Percentiles rank a stretch among this genome's conserved stretches.
Conservation (phyloP, 64 coral and sea anemone genomes). For the Astreopora myriophthalma region DNA sequence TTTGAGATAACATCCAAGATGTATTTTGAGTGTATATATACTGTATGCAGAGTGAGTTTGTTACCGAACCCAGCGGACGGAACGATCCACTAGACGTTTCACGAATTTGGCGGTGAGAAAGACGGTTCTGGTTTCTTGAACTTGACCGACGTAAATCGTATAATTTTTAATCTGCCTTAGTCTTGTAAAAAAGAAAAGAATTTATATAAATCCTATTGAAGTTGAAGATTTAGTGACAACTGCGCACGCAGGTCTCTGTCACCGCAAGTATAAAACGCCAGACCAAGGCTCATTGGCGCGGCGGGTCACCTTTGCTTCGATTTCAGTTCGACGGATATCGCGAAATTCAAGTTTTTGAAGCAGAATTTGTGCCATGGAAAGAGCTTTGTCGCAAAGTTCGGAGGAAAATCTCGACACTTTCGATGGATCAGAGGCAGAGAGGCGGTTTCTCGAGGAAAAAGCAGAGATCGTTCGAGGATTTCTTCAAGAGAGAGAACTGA, state of each 20-base stretch:
- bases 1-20: neutral
- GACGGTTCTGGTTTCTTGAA: neutral
- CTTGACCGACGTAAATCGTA: neutral
- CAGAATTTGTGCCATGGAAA: neutral
- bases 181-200: neutral
- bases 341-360: neutral
- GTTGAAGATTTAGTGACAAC: neutral
- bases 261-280: too few species aligned
- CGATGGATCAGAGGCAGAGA: conserved; percentile 23
- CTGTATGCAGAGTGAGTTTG: neutral
- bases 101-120: neutral
- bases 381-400: neutral
- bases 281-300: conserved; percentile 7
- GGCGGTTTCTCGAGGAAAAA: conserved; percentile 80
- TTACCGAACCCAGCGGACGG: neutral
- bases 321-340: neutral
- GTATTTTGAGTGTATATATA: conserved; percentile 14
- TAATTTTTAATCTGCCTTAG: neutral
- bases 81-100: too few species aligned
- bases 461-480: conserved; percentile 96
- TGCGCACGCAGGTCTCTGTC: conserved; percentile 31
- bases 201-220: neutral
- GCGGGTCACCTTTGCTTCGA: neutral
- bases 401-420: neutral
- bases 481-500: conserved; percentile 84